These are phyloP conservation scores for Muscidifurax raptorellus DNA, from an alignment of 1,140 invertebrate genomes.

Conservation along the genomic window DNA sequence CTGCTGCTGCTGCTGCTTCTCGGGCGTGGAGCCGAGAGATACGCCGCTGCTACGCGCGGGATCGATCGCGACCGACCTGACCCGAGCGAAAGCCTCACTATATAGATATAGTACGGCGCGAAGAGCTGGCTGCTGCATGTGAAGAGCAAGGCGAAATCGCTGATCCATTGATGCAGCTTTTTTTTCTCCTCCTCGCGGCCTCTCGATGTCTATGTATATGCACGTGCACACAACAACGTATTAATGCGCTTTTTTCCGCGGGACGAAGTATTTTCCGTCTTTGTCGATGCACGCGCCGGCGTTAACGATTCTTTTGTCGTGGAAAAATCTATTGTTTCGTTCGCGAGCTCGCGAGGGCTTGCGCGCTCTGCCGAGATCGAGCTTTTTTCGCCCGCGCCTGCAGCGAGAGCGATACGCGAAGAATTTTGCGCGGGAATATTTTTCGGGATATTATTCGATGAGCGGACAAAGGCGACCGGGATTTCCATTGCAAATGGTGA, in stretches of 20 bases:
- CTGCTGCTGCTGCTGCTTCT: not conserved
- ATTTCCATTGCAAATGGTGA: not conserved
- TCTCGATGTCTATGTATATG: not conserved
- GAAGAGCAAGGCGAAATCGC: conserved; percentile 15
- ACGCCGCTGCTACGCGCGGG: not conserved
- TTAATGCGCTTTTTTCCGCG: not conserved
- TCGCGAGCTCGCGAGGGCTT: not conserved
- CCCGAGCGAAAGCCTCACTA: not conserved
- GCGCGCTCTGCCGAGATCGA: no score
- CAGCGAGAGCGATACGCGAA: not conserved
- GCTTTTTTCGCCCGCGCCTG: not conserved
- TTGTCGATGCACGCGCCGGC: not conserved
- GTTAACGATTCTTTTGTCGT: conserved; percentile 14
- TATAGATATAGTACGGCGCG: not conserved
- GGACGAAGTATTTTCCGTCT: not conserved
- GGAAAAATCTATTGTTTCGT: conserved; percentile 7
- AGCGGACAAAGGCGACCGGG: not conserved
- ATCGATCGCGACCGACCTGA: conserved; percentile 22
- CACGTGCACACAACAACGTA: not conserved
- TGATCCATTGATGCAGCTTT: conserved; percentile 21
- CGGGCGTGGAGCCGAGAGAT: conserved; percentile 11
- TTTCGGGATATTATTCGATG: not conserved
- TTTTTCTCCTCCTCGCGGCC: not conserved
- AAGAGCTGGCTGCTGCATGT: not conserved
- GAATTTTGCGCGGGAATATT: not conserved